Evolutionary conservation across 2,888 invertebrate genomes (phyloP), one percentile per base, ranked within the genome.

Genomic region (Cataglyphis livida): DNA sequence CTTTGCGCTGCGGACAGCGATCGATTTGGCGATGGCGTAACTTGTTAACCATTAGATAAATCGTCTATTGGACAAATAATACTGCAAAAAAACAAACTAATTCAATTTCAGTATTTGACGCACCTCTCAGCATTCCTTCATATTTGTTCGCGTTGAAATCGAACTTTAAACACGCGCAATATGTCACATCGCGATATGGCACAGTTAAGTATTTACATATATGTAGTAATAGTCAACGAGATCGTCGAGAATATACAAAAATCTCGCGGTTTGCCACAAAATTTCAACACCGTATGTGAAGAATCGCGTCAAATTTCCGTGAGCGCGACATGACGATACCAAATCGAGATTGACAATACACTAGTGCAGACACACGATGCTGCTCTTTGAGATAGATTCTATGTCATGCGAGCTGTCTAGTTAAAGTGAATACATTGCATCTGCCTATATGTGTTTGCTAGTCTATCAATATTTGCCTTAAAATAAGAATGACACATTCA

Each of bases 21-120:
- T 78, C 70, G 57, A 78, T 70, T 59, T 71, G 25, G 12, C 25
- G 70, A 44, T 32, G 59, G 44, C 28, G 32, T 70, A 59, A 35
- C 21, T 15, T 25, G 35, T n/a, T 25, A 44, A 54, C 64, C 81
- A 81, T 89, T 68, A 85, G 86, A 88, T 88, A 86, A 86, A 88
- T 86, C 66, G 81, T 74, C 76, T 62, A 78, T 68, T 81, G 66
- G 75, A 61, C 81, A 83, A 88, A 84, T 62, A 83, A 41, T 57
- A 61, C 25, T 51, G 44, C 38, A 54, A 86, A 86, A 71, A 84
- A 81, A 83, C 75, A 73, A 82, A 86, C 71, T 81, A 88, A 88
- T 88, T 88, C 62, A 65, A 88, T 74, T 65, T 59, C 82, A 32
- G 62, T 44, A 32, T 41, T 44, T 32, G 64, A 57, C 4, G 66